Evolutionary conservation across 2,888 invertebrate genomes (phyloP).

Genomic region (Acleris literana): DNA sequence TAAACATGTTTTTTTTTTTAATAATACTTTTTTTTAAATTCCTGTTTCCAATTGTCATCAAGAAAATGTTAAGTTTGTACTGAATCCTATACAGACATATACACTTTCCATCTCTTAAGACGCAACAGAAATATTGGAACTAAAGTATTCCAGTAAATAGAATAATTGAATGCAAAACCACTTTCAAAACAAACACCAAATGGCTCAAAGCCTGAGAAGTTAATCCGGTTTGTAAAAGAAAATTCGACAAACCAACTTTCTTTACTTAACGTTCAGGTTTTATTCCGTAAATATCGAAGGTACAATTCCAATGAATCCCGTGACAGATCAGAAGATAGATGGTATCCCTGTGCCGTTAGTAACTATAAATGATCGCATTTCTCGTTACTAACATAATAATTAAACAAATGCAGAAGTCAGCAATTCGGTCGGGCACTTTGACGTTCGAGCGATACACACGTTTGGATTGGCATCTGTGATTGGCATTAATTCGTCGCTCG

Average conservation of each 20-base stretch:
- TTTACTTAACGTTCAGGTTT: constrained; percentile 31
- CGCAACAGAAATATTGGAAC: too few relatives aligned
- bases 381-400: too few relatives aligned
- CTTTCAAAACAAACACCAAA: constrained; percentile 7
- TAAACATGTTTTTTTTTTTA: too few relatives aligned
- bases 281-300: constrained; percentile 13
- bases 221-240: constrained; percentile 28
- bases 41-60: too few relatives aligned
- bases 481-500: too few relatives aligned
- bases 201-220: constrained; percentile 9
- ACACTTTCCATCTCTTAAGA: too few relatives aligned
- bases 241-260: constrained; percentile 22
- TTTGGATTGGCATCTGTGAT: too few relatives aligned
- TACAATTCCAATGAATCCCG: constrained; percentile 28
- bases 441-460: neutral
- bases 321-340: constrained; percentile 35
- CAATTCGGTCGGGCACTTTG: constrained; percentile 10
- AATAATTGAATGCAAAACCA: neutral
- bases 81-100: too few relatives aligned
- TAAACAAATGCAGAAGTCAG: constrained; percentile 15
- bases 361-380: constrained; percentile 35
- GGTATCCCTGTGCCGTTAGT: constrained; percentile 22
- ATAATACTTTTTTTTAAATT: too few relatives aligned
- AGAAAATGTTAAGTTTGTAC: too few relatives aligned
- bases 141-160: neutral